phyloP scores from a whole-genome alignment of 2,888 invertebrate genomes.

The Boloria selene region DNA sequence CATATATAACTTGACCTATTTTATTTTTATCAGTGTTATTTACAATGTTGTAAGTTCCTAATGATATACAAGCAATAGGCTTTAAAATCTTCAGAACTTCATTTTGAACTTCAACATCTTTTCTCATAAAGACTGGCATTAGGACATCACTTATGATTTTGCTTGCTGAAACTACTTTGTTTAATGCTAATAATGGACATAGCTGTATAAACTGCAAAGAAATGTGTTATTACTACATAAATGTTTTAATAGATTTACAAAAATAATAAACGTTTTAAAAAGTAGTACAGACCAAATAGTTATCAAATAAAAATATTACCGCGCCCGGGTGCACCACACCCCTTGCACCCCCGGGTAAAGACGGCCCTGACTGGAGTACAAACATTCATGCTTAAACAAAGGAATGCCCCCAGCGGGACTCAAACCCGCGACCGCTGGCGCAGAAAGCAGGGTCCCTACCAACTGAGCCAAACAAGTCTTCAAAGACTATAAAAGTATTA shows the following conservation, averaged over 20 bases:
- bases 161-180: slow-evolving; percentile 60
- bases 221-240: neutral
- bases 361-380: too few relatives aligned
- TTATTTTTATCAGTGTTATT: slow-evolving; percentile 43
- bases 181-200: slow-evolving; percentile 61
- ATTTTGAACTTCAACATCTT: slow-evolving; percentile 56
- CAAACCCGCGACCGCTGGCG: too few relatives aligned
- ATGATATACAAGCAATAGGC: slow-evolving; percentile 62
- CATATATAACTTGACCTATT: slow-evolving; percentile 56
- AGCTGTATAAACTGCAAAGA: slow-evolving; percentile 60
- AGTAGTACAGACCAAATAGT: too few relatives aligned
- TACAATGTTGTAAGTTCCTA: slow-evolving; percentile 54
- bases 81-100: slow-evolving; percentile 55
- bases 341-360: too few relatives aligned
- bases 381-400: too few relatives aligned
- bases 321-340: too few relatives aligned
- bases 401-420: too few relatives aligned
- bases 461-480: too few relatives aligned
- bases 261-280: neutral
- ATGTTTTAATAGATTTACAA: slow-evolving; percentile 7
- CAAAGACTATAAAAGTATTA: too few relatives aligned
- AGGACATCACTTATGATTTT: slow-evolving; percentile 70
- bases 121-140: slow-evolving; percentile 67
- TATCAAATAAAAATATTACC: too few relatives aligned
- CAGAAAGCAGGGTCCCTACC: too few relatives aligned